Evolutionary conservation across 1,140 invertebrate genomes (phyloP).

Genomic region (Lordiphosa stackelbergi): DNA sequence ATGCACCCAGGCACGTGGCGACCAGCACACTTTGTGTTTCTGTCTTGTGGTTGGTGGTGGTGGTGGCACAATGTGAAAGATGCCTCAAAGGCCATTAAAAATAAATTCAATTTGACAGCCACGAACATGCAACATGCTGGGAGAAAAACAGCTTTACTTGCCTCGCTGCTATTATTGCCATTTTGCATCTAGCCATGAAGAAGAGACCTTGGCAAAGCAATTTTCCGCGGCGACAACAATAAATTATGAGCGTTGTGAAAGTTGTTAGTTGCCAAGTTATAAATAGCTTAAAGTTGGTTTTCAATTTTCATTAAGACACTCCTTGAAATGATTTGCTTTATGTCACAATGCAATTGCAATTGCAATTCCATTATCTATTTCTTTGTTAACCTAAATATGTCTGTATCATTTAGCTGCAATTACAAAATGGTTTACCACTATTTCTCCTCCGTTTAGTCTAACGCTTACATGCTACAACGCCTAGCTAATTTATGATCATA

Average conservation of each 20-base stretch:
- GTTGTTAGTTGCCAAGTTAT: conserved; percentile 19
- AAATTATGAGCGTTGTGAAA: conserved; percentile 37
- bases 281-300: background rate
- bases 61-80: too few relatives aligned
- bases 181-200: conserved; percentile 11
- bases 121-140: conserved; percentile 31
- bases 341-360: conserved; percentile 36
- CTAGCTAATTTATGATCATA: conserved; percentile 45
- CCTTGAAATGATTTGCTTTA: conserved; percentile 18
- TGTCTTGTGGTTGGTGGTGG: too few relatives aligned
- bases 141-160: conserved; percentile 2
- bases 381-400: conserved; percentile 2
- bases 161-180: conserved; percentile 9
- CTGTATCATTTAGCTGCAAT: conserved; percentile 25
- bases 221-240: conserved; percentile 42
- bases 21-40: too few relatives aligned
- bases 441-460: conserved; percentile 39
- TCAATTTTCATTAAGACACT: background rate
- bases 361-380: conserved; percentile 14
- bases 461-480: conserved; percentile 58
- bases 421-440: conserved; percentile 16
- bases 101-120: conserved; percentile 44
- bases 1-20: too few relatives aligned
- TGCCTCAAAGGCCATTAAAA: too few relatives aligned
- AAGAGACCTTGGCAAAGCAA: conserved; percentile 45